Conservation (phyloP, 2,888 invertebrate genomes). For the Sminthurinus aureus region DNA sequence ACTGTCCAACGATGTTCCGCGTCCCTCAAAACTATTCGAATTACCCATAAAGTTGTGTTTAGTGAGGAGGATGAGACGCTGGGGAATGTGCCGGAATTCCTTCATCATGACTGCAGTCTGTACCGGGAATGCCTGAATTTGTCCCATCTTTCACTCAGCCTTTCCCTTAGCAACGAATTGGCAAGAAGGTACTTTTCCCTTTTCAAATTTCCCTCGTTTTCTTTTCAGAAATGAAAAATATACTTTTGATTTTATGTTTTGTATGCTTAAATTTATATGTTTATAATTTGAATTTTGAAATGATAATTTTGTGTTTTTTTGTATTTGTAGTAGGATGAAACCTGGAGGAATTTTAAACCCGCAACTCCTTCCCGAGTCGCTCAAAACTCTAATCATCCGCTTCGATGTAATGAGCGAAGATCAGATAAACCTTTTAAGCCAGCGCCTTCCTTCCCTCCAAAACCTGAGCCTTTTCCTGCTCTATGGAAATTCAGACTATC, state of each 20-base stretch:
- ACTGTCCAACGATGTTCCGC: background rate
- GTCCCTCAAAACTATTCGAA: background rate
- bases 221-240: too few species aligned
- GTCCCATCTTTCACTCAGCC: background rate
- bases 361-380: background rate
- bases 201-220: too few species aligned
- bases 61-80: background rate
- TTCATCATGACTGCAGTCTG: background rate
- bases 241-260: background rate
- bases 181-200: too few species aligned
- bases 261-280: background rate
- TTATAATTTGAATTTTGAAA: background rate
- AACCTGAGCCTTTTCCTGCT: background rate
- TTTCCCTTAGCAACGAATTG: background rate
- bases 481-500: background rate
- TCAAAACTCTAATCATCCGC: conserved; percentile 9
- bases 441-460: background rate
- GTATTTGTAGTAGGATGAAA: background rate
- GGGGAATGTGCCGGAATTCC: background rate
- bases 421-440: background rate
- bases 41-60: background rate
- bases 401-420: background rate
- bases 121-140: background rate
- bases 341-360: background rate
- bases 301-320: background rate